A percentile compares a stretch with the other conserved stretches of the same genome.
These are phyloP conservation scores for Oryctes rhinoceros DNA, from an alignment of 1,140 invertebrate species.

Conservation along the genomic window DNA sequence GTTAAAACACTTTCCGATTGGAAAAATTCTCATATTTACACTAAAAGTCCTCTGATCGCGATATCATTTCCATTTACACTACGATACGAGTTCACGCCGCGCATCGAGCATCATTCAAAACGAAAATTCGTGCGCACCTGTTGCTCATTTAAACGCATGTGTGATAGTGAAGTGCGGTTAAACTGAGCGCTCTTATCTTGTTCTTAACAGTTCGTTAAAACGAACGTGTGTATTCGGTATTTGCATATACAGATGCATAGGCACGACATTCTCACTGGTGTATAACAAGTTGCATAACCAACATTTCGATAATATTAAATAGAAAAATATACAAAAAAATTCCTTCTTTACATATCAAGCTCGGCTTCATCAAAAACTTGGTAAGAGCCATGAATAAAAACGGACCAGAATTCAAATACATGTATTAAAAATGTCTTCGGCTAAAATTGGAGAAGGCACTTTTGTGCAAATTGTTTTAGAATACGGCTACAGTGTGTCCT, in stretches of 20 bases:
- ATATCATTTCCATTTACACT: constrained; percentile 2
- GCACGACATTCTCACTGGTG: background rate
- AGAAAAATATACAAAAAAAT: too few relatives aligned
- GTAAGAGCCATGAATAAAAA: too few relatives aligned
- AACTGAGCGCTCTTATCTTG: constrained; percentile 32
- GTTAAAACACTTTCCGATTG: background rate
- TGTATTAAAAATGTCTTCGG: too few relatives aligned
- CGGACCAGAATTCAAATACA: too few relatives aligned
- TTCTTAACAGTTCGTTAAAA: background rate
- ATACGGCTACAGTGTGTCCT: too few relatives aligned
- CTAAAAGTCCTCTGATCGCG: background rate
- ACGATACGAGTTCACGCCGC: background rate
- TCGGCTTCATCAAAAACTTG: too few relatives aligned
- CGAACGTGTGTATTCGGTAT: background rate
- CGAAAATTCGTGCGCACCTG: constrained; percentile 20
- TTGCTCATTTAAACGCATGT: constrained; percentile 20
- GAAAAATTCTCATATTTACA: constrained; percentile 24
- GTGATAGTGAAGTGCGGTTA: constrained; percentile 5
- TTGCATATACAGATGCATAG: background rate
- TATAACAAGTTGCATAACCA: constrained; percentile 12
- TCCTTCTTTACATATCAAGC: too few relatives aligned
- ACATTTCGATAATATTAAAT: background rate
- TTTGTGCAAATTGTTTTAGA: too few relatives aligned
- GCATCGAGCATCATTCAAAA: background rate
- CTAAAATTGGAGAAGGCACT: too few relatives aligned